Evolutionary conservation across 2,113 vertebrate species (phyloP).

Genomic region (Oncorhynchus clarkii): DNA sequence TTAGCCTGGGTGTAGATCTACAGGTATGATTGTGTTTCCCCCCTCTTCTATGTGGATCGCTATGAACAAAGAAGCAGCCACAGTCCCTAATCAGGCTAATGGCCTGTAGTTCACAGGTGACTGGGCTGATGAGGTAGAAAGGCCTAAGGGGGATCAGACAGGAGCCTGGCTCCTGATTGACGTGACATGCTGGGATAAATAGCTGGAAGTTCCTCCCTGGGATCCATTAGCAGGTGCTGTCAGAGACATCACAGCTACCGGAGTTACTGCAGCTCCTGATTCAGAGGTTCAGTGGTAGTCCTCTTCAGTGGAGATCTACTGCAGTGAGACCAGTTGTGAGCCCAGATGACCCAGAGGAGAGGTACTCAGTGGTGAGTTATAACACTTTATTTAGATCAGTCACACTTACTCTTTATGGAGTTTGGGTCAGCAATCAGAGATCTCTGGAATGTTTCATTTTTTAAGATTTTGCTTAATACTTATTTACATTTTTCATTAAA

Average conservation of each 20-base stretch:
- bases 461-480: too few relatives aligned
- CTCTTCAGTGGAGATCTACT: background rate
- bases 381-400: background rate
- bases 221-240: conserved; percentile 33
- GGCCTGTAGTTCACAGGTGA: conserved; percentile 31
- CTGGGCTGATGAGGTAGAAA: conserved; percentile 27
- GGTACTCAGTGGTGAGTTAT: conserved; percentile 37
- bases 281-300: background rate
- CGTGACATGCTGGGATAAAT: conserved; percentile 39
- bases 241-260: conserved; percentile 8
- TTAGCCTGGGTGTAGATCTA: conserved; percentile 31
- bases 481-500: too few relatives aligned
- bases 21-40: conserved; percentile 17
- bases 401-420: too few relatives aligned
- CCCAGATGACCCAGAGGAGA: conserved; percentile 31
- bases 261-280: background rate
- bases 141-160: conserved; percentile 20
- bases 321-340: background rate
- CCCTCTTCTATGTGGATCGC: conserved; percentile 59
- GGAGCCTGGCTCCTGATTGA: conserved; percentile 29
- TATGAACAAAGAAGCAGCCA: conserved; percentile 66
- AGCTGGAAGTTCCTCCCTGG: conserved; percentile 14
- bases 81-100: conserved; percentile 68
- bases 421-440: too few relatives aligned
- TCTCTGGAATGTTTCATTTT: too few relatives aligned